Evolutionary conservation across 2,888 invertebrate genomes (phyloP), one percentile per base, ranked within the genome.

Genomic region (Caenorhabditis zanzibari): DNA sequence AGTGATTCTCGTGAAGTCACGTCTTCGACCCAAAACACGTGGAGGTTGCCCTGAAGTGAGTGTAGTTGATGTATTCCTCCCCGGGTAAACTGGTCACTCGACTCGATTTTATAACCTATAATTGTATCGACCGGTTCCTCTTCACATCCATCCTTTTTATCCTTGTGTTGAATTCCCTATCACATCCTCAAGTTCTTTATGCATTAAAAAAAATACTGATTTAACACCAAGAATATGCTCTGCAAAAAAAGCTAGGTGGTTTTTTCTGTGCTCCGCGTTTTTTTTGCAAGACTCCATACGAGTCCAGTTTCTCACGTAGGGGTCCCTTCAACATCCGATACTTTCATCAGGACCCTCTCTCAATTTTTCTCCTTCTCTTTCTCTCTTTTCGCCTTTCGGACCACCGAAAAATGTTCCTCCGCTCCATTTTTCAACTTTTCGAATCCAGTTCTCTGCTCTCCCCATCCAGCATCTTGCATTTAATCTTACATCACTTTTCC

Each of bases 21-120:
- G 58, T 52, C 61, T 52, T 35, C 44, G 47, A 24, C 47, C 59
- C 73, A 49, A 73, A 74, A 74, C 61, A 72, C 72, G 49, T 35
- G 59, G 61, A 24, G 28, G 22, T 47, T 74, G 41, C 38, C n/a
- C n/a, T n/a, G n/a, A n/a, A n/a, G n/a, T 22, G 49, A 49, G 52
- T 19, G 47, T 35, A 49, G 61, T 47, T 35, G 59, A 19, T 72
- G 61, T 72, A 59, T 61, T 49, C 38, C 54, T 35, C 68, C 14
- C 52, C 58, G 2, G 68, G 76, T 76, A 47, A 76, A 76, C 76
- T 68, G 76, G 76, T 76, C 76, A 68, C 68, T 76, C 58, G 58
- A 64, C 73, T 73, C 73, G 52, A 59, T 75, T 75, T 75, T 75
- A 75, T 75, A 75, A 75, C 76, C 76, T 69, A 71, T 77, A 77